Evolutionary conservation across 2,888 invertebrate species (phyloP), one percentile per base, ranked within the genome.

Genomic region (Torymus aiolomorphi): DNA sequence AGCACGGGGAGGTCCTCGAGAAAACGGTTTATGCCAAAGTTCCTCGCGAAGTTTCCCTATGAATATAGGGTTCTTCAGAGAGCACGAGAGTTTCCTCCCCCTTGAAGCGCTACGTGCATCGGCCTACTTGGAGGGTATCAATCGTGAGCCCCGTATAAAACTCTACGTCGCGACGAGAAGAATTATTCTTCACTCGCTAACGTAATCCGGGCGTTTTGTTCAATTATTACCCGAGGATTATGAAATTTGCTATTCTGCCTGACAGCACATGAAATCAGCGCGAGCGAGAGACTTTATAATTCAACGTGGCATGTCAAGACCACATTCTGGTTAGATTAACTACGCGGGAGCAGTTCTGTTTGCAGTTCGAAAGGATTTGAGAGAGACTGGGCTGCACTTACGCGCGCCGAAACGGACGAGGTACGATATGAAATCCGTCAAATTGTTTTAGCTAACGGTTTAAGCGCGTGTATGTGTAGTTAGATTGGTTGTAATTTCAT

Each of bases 81-180:
- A 65, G 18, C 3, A 49, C 0, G 63, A 63, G 42, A 10, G 14
- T 14, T 16, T 12, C 14, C 4, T 16, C 5, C 51, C 4, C n/a
- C 24, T 31, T 31, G n/a, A 42, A 18, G 12, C 42, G 57, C 1
- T 49, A 16, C 49, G n/a, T 57, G 61, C 57, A 69, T 63, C 67
- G 52, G 20, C 13, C 24, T 63, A 71, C 54, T 63, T 57, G 49
- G 42, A 49, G 56, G 24, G 70, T 42, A 76, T 71, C 76, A 76
- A 71, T 70, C 49, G 54, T 51, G 62, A 11, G 49, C 49, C 57
- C 14, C 49, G 49, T 57, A n/a, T n/a, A 67, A 70, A 70, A 69
- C 69, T 76, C 13, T 2, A n/a, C 12, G 51, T 20, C 56, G 66
- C 18, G 1, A 31, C 3, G 31, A 31, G 31, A 31, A 31, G 20